Evolutionary conservation across 2,113 vertebrate genomes (phyloP), one percentile per base, ranked within the genome.

Genomic region (Copsychus sechellarum): DNA sequence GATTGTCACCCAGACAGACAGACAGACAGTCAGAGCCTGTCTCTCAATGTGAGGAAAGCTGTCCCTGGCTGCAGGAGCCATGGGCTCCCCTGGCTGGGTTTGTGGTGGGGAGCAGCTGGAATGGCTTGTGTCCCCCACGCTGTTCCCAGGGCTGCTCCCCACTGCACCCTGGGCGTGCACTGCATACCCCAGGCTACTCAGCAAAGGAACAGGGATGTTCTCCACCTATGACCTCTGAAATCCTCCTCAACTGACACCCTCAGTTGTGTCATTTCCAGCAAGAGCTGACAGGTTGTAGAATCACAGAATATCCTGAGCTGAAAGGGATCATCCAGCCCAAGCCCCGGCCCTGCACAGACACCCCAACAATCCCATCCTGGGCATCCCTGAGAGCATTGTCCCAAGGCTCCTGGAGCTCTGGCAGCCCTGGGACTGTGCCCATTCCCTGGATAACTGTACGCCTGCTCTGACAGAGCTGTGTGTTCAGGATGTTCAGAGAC

Each of bases 101-200:
- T 5, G 38, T 15, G 25, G 8, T 0, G 33, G 45, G 48, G 23
- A 82, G 72, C 64, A 43, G 38, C 78, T 22, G 79, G 34, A 43
- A 16, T 1, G 22, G 19, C 8, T 5, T 2, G 0, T 43, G 72
- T 38, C 7, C 5, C 25, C 15, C 20, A 2, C 0, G 0, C 19
- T 14, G 15, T 6, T 14, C 48, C 50, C 4, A 36, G n/a, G 42
- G 50, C 51, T 29, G 42, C 24, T 70, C 5, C 45, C 70, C 1
- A 0, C 20, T 9, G 36, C 53, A 14, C 6, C 61, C n/a, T 24
- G 66, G 21, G 38, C 38, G 38, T 12, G 62, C 40, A 1, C 23
- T 38, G 51, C 57, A 14, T 7, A 1, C 25, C 33, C 78, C 6
- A 12, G n/a, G 38, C 71, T 82, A 38, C 3, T 24, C 31, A 47